Base-by-base conservation (phyloP, 1,140 invertebrate species). In the Goniozus legneri region DNA sequence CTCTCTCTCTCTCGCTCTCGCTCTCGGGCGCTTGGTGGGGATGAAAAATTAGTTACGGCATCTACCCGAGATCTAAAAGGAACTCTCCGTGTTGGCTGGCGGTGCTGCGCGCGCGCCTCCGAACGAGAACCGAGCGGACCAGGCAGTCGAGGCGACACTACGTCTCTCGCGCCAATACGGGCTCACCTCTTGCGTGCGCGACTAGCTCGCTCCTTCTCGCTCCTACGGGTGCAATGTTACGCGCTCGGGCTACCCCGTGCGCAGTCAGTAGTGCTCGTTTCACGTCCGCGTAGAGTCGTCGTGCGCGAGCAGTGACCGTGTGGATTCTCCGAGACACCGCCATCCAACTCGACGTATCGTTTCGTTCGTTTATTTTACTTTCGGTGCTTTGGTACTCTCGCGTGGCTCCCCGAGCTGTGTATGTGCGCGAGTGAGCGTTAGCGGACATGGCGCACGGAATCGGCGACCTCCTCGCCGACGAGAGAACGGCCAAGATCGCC, bases 401-500 rank as follows among this genome's bases (percentile, higher is more conserved):
- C 10, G 24, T 27, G 10, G 10, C 24, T 31, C 31, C 45, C 38
- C 46, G 39, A 54, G 33, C 43, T 53, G 47, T 52, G 50, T 52
- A 39, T 49, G 35, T 33, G 39, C 47, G 37, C 41, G 50, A 51
- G 41, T 49, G 35, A 36, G 39, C 47, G 37, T 39, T 27, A 27
- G 4, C 4, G 4, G 24, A 58, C 65, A 83, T 84, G 82, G 79
- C 81, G 50, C 80, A 83, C 67, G 78, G 79, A 45, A 62, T 78
- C 48, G 76, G 72, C 57, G 69, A 79, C 13, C 67, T 77, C 65
- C 62, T 80, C 27, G 64, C 65, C 56, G 66, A 69, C 48, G 66
- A 49, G 43, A 60, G 35, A 34, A 45, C 64, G 13, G 60, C 65
- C 42, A 71, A 71, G 54, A 67, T 67, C 68, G 61, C 73, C 73